A percentile compares a stretch with the other conserved stretches of the same genome.
phyloP scores from a whole-genome alignment of 1,140 invertebrate genomes.

The Ceratina japonica region DNA sequence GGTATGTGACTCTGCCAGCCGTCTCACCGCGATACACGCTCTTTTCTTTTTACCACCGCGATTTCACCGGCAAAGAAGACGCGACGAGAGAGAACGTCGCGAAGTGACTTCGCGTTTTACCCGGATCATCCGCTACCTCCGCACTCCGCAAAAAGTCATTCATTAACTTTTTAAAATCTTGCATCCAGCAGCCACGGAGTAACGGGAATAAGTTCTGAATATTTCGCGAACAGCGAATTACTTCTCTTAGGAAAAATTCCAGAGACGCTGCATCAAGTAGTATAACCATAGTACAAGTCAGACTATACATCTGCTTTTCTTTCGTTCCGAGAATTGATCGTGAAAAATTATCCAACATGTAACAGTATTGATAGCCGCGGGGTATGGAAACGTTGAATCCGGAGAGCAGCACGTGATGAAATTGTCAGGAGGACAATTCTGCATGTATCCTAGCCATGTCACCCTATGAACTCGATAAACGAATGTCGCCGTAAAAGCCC shows the following conservation, averaged over 20 bases:
- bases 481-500: constrained; percentile 44
- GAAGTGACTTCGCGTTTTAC: not conserved
- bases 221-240: no score
- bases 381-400: constrained; percentile 4
- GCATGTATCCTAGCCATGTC: not conserved
- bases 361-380: not conserved
- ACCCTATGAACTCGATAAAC: constrained; percentile 41
- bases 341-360: not conserved
- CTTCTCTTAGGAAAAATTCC: no score
- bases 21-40: constrained; percentile 39
- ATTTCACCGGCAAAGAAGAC: not conserved
- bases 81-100: constrained; percentile 8
- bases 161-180: no score
- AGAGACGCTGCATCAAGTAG: no score
- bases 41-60: constrained; percentile 31
- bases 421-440: not conserved
- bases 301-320: no score
- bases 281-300: no score
- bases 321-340: not conserved
- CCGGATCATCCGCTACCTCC: no score
- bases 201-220: no score
- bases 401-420: constrained; percentile 23
- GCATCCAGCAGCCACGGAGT: no score
- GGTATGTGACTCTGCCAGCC: constrained; percentile 14
- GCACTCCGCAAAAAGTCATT: no score